Base-by-base conservation (phyloP, 1,140 invertebrate species). In the Drosophila bocki region DNA sequence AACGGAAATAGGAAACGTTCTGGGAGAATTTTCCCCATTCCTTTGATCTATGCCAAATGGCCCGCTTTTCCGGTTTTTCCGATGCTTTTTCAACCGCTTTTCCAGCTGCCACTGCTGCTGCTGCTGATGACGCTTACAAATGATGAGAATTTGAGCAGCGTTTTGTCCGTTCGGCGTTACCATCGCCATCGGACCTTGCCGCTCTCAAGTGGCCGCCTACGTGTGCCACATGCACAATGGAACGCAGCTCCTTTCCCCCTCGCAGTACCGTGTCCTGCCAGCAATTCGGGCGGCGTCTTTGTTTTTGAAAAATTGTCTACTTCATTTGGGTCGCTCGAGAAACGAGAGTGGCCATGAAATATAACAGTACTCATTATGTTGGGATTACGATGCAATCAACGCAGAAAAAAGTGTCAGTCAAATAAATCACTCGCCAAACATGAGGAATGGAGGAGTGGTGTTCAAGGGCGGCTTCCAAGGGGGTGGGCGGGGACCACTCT, bases 381-480 rank as follows among this genome's bases (percentile, higher is more conserved):
- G 82, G 88, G 90, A 91, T 91, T 91, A 91, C 86, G 90, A 91
- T 91, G 88, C 90, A 91, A 91, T 91, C 88, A 91, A 90, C 88
- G 85, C 85, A 88, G 85, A 85, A 88, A 88, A 91, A 91, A 91
- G 85, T 91, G 88, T 84, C 85, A 88, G 85, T 90, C 82, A 88
- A 91, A 91, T 91, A 91, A 91, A 91, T 91, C 88, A 91, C 90
- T 90, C 72, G 76, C 71, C 82, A 87, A 90, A 78, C 85, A 88
- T 81, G 85, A 81, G 63, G 67, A 67, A 86, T 85, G 82, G 76
- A 39, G 57, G 50, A 17, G 32, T n/a, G 48, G 0, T 65, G 29
- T 33, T 41, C 62, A 61, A 39, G 47, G 54, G 56, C 29, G 37
- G 29, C 26, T 1, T 33, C 8, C 2, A 8, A 1, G 35, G 19